Evolutionary conservation across 92 coral and sea anemone species (phyloP), one percentile per base, ranked within the genome.

Genomic region (Epizoanthus scotinus): DNA sequence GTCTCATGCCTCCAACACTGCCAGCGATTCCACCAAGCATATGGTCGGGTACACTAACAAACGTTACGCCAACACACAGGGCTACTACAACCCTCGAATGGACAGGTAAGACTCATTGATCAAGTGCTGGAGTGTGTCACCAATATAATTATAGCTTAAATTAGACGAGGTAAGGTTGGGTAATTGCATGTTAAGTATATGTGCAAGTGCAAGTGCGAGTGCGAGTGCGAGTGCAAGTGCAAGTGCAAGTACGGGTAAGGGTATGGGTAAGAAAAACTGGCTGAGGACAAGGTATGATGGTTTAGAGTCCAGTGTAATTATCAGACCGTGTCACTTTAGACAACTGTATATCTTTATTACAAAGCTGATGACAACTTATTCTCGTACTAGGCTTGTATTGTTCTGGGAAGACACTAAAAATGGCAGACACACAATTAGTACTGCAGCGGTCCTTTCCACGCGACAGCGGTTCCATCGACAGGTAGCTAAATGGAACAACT

Each of bases 341-440:
- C 14, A 34, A 36, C 15, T 18, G 36, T 63, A 63, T 63, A 17
- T 20, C 2, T 17, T 47, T 42, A 40, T 57, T 1, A 57, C 40
- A n/a, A 14, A n/a, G 63, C 24, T 78, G n/a, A 22, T 13, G 70
- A 31, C 22, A 17, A 71, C 20, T 14, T 28, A 22, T 18, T 19
- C 29, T 78, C n/a, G 67, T 64, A 47, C 25, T 24, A 95, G 99
- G 84, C 65, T 95, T 68, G 86, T 88, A 54, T n/a, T 95, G 44
- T 95, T 91, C 74, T 95, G 99, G 99, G 97, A 95, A 64, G 89
- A 95, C 83, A 66, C 64, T 9, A 84, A 82, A 63, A 81, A 86
- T 44, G 96, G 99, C 20, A 79, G 82, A 49, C 80, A 84, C 42
- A 77, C 86, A 8, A 84, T 95, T 53, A 56, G 71, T 25, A 91